These are phyloP conservation scores for Cephus pygmeus DNA, from an alignment of 2,888 invertebrate species.

Conservation along the genomic window DNA sequence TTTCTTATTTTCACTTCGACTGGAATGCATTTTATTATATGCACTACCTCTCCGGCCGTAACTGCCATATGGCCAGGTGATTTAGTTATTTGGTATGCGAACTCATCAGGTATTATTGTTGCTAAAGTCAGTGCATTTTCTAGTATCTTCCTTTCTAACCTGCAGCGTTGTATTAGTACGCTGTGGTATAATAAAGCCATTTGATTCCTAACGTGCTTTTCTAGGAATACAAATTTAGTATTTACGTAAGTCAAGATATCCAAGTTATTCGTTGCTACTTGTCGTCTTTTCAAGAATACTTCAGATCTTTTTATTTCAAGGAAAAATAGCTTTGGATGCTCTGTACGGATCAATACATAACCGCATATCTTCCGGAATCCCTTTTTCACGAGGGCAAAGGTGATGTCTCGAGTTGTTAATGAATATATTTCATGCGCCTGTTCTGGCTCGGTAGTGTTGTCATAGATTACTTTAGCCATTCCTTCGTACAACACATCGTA, in stretches of 20 bases:
- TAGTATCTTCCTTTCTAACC: slow-evolving; percentile 8
- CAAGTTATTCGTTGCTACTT: slow-evolving; percentile 7
- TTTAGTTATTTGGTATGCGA: slow-evolving; percentile 16
- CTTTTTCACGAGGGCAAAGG: neutral
- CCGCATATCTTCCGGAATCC: neutral
- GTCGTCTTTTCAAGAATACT: neutral
- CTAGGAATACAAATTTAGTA: slow-evolving; percentile 20
- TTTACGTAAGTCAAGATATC: slow-evolving; percentile 18
- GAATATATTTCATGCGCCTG: no score
- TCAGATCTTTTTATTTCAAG: neutral
- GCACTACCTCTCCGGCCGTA: slow-evolving; percentile 11
- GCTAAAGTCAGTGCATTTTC: slow-evolving; percentile 8
- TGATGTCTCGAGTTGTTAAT: no score
- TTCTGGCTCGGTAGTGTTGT: no score
- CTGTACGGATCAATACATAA: slow-evolving; percentile 1
- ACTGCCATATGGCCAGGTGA: slow-evolving; percentile 18
- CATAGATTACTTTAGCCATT: neutral
- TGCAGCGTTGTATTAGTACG: slow-evolving; percentile 8
- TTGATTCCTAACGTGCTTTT: slow-evolving; percentile 8
- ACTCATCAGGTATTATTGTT: slow-evolving; percentile 12
- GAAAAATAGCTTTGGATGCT: slow-evolving; percentile 9
- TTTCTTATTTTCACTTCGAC: slow-evolving; percentile 8
- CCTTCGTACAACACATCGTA: neutral
- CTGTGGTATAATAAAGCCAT: slow-evolving; percentile 10
- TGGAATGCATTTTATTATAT: slow-evolving; percentile 15